Conservation (phyloP, 2,113 vertebrate species). For the Centropristis striata region DNA sequence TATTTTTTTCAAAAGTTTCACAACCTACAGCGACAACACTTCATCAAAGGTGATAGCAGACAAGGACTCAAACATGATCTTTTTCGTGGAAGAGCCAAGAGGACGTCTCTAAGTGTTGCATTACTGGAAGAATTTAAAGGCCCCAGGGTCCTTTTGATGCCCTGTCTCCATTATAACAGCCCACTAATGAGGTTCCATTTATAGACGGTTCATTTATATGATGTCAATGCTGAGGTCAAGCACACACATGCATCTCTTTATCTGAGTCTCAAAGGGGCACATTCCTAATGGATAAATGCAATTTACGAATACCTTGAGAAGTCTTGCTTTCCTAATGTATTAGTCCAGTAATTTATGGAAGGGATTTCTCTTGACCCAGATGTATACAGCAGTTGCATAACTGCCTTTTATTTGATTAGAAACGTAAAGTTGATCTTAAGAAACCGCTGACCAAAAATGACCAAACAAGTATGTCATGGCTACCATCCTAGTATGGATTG, state of each 20-base stretch:
- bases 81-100: constrained; percentile 25
- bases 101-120: constrained; percentile 52
- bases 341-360: constrained; percentile 36
- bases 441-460: neutral
- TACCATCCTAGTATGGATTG: neutral
- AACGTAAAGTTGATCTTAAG: neutral
- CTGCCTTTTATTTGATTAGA: constrained; percentile 1
- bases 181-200: constrained; percentile 82
- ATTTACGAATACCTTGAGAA: constrained; percentile 64
- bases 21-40: neutral
- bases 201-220: constrained; percentile 80
- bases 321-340: constrained; percentile 43
- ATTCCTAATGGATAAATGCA: constrained; percentile 56
- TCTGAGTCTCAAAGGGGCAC: constrained; percentile 48
- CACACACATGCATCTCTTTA: constrained; percentile 40
- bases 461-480: neutral
- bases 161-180: constrained; percentile 71
- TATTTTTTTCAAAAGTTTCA: neutral
- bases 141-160: constrained; percentile 55
- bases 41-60: neutral
- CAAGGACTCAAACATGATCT: constrained; percentile 37
- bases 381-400: constrained; percentile 40
- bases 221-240: constrained; percentile 79
- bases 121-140: constrained; percentile 59
- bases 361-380: constrained; percentile 60